phyloP scores from a whole-genome alignment of 2,113 vertebrate species.

The Scomber scombrus region DNA sequence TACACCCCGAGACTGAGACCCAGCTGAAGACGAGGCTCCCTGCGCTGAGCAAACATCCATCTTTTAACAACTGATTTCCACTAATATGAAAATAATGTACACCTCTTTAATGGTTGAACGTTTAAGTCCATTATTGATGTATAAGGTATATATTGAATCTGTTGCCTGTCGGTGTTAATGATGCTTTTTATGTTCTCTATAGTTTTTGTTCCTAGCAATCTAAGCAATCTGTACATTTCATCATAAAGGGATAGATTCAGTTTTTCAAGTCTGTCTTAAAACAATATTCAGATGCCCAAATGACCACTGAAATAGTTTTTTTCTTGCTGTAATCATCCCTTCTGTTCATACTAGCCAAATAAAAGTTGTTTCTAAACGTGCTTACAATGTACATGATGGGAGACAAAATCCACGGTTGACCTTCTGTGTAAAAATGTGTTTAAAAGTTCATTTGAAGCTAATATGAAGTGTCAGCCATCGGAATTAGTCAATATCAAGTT shows the following conservation, averaged over 20 bases:
- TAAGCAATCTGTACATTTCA: neutral
- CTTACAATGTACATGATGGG: too few species aligned
- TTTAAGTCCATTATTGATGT: slow-evolving; percentile 13
- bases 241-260: neutral
- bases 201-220: neutral
- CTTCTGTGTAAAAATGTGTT: too few species aligned
- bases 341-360: too few species aligned
- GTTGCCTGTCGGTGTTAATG: slow-evolving; percentile 1
- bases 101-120: slow-evolving; percentile 11
- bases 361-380: too few species aligned
- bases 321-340: too few species aligned
- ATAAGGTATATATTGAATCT: neutral
- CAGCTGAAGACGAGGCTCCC: slow-evolving; percentile 39
- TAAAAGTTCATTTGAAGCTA: too few species aligned
- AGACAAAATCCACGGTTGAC: too few species aligned
- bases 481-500: too few species aligned
- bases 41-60: slow-evolving; percentile 49
- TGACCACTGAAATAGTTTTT: too few species aligned
- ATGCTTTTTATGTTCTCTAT: neutral
- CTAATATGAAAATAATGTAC: slow-evolving; percentile 22
- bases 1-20: slow-evolving; percentile 51
- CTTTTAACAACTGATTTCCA: slow-evolving; percentile 38
- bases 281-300: too few species aligned
- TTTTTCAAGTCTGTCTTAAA: too few species aligned
- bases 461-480: too few species aligned